Base-by-base conservation (phyloP, 2,797 vertebrate genomes). In the Labeo calbasu region DNA sequence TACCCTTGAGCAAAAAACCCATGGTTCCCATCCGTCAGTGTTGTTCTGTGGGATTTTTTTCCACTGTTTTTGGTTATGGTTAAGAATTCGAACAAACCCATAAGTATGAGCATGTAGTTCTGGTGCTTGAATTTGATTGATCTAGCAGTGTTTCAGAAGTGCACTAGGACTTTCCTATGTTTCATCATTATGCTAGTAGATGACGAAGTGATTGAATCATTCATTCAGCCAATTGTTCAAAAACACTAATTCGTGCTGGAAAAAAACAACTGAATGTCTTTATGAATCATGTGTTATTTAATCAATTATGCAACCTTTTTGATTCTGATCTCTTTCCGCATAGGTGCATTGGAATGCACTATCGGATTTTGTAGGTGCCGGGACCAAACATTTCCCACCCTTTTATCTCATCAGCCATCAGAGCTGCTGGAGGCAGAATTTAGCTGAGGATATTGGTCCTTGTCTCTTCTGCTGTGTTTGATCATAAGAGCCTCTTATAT, bases 381-480 rank as follows among this genome's bases (percentile, higher is more conserved):
- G 32, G 51, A 40, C 61, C 28, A 77, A 55, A 68, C 32, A 8
- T 69, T 69, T 77, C 51, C 25, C n/a, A 6, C 51, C 19, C 14
- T 48, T 83, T 32, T 55, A 75, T 66, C 63, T 61, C 40, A 13
- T 50, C 63, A 48, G 36, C 15, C 32, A 77, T 83, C 17, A 25
- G n/a, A 25, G n/a, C 69, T 83, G 36, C 72, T 77, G 50, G 36
- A 68, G 73, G 51, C 25, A n/a, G 36, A 19, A 70, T 50, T 77
- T 8, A 55, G 5, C 3, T 28, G 32, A 12, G 21, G 21, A 23
- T 63, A 28, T 23, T 43, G 32, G 48, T 76, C 48, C 10, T 19
- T 19, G 32, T 55, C 81, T 83, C 36, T 21, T 77, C 21, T n/a
- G n/a, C 12, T 57, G 28, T 19, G 23, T 71, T 61, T 81, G 32